Evolutionary conservation across 2,797 vertebrate species (phyloP).

Genomic region (Remorina albescens): DNA sequence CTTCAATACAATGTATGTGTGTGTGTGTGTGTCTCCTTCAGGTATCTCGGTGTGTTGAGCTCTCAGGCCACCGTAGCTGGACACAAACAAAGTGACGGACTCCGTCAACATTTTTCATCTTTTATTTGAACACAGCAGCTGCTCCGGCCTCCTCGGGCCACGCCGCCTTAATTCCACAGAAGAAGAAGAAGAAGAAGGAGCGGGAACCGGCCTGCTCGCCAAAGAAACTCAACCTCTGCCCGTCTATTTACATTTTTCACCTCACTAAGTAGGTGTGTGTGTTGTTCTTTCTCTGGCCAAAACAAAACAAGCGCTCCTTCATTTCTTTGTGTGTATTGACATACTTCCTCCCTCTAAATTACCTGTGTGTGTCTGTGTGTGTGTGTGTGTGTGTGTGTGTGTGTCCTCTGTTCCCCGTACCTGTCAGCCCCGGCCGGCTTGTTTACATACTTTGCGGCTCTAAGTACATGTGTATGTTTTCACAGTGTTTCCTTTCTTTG

Average conservation of each 20-base stretch:
- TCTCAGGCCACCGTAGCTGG: too few relatives aligned
- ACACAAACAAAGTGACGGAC: not conserved
- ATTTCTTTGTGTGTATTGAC: constrained; percentile 48
- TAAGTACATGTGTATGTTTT: constrained; percentile 82
- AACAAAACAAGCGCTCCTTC: constrained; percentile 62
- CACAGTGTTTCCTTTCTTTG: constrained; percentile 75
- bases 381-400: constrained; percentile 23
- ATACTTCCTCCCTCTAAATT: constrained; percentile 55
- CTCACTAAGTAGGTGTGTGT: constrained; percentile 58
- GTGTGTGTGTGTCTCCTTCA: too few relatives aligned
- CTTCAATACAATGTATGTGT: too few relatives aligned
- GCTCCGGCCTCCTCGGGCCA: not conserved
- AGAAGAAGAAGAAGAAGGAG: not conserved
- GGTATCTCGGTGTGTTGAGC: too few relatives aligned
- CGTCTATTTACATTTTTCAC: constrained; percentile 59
- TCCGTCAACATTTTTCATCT: constrained; percentile 11
- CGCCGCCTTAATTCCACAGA: not conserved
- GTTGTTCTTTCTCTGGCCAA: constrained; percentile 51
- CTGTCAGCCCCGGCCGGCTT: constrained; percentile 53
- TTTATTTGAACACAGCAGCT: constrained; percentile 1
- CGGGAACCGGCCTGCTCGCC: not conserved
- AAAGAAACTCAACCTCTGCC: constrained; percentile 12
- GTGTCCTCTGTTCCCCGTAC: constrained; percentile 5
- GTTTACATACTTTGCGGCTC: constrained; percentile 77
- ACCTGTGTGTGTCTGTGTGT: constrained; percentile 33